These are phyloP conservation scores for Heteromurus nitidus DNA, from an alignment of 2,888 invertebrate species.

Conservation along the genomic window DNA sequence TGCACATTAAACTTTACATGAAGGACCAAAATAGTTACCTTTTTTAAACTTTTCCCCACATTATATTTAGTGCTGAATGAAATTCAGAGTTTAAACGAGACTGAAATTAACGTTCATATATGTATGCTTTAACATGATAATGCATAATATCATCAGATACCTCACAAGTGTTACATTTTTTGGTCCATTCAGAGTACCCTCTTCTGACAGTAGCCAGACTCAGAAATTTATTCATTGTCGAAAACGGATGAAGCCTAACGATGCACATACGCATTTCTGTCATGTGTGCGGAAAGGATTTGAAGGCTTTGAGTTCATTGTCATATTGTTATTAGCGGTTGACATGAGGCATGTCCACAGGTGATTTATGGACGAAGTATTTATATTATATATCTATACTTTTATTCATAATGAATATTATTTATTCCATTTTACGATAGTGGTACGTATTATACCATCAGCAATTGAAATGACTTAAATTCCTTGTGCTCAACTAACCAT, in stretches of 20 bases:
- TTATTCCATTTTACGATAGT: too few species aligned
- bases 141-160: constrained; percentile 28
- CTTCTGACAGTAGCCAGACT: too few species aligned
- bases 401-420: not conserved
- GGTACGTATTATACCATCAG: too few species aligned
- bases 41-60: too few species aligned
- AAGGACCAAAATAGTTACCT: too few species aligned
- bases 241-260: constrained; percentile 8
- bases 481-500: too few species aligned
- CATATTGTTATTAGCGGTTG: constrained; percentile 61
- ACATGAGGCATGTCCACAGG: constrained; percentile 49
- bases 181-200: not conserved
- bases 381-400: not conserved
- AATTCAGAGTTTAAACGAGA: too few species aligned
- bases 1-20: not conserved
- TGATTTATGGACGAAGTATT: constrained; percentile 48
- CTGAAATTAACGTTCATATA: not conserved
- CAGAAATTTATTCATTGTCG: constrained; percentile 9
- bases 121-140: not conserved
- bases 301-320: constrained; percentile 55
- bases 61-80: too few species aligned
- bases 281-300: constrained; percentile 28
- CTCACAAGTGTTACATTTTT: constrained; percentile 40
- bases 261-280: constrained; percentile 1
- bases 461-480: too few species aligned